phyloP scores from a whole-genome alignment of 2,797 vertebrate species.

The Mormyrops attenuatus region DNA sequence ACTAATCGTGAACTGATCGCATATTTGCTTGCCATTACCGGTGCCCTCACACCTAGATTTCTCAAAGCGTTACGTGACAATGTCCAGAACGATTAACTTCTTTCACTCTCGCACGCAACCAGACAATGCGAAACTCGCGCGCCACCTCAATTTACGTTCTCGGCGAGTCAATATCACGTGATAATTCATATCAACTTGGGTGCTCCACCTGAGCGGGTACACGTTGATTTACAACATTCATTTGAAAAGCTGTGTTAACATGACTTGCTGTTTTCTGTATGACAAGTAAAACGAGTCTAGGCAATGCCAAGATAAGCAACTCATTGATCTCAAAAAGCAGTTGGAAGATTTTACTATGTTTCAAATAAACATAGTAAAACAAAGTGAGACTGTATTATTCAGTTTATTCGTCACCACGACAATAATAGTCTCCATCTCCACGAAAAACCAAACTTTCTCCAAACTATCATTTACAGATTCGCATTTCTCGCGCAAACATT shows the following conservation, averaged over 20 bases:
- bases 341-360: not conserved
- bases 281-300: not conserved
- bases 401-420: not conserved
- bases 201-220: not conserved
- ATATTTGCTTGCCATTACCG: not conserved
- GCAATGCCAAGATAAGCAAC: not conserved
- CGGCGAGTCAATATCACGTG: not conserved
- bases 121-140: not conserved
- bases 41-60: not conserved
- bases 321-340: not conserved
- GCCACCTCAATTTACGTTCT: not conserved
- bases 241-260: not conserved
- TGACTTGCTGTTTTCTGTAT: not conserved
- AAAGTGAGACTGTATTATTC: not conserved
- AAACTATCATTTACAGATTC: slow-evolving; percentile 1
- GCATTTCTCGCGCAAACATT: not conserved
- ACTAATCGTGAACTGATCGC: not conserved
- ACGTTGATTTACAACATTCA: not conserved
- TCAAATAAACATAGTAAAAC: not conserved
- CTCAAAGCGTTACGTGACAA: not conserved
- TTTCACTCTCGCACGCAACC: not conserved
- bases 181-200: not conserved
- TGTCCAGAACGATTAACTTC: not conserved
- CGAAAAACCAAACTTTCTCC: not conserved
- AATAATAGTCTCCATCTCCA: not conserved